Percentiles rank a stretch among this genome's conserved stretches.
Conservation (phyloP, 2,113 vertebrate species). For the Acrocephalus kingi region DNA sequence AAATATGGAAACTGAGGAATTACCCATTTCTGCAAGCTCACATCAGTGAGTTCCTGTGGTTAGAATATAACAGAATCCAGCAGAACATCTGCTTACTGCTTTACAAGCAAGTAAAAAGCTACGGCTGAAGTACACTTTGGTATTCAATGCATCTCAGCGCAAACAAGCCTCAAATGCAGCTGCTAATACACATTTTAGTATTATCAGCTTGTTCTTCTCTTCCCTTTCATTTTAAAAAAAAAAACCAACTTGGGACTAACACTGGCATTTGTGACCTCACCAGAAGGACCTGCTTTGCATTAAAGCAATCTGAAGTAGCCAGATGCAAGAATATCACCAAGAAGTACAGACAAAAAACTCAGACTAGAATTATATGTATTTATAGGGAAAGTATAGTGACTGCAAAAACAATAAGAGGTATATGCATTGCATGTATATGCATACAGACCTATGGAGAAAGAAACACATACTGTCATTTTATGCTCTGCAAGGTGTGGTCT, state of each 20-base stretch:
- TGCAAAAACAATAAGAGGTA: background rate
- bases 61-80: background rate
- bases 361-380: background rate
- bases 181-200: background rate
- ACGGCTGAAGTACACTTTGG: background rate
- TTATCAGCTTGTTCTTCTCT: background rate
- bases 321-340: background rate
- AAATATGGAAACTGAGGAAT: background rate
- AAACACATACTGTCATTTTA: background rate
- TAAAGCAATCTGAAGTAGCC: background rate
- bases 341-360: background rate
- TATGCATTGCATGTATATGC: background rate
- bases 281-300: background rate
- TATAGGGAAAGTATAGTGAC: background rate
- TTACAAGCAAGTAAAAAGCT: background rate
- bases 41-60: background rate
- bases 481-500: background rate
- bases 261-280: background rate
- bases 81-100: rapidly evolving
- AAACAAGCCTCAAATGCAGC: background rate
- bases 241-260: background rate
- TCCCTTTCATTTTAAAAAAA: background rate
- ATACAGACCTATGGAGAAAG: background rate
- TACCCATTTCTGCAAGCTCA: background rate
- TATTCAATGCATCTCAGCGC: background rate